Evolutionary conservation across 2,797 vertebrate species (phyloP).

Genomic region (Clamator glandarius): DNA sequence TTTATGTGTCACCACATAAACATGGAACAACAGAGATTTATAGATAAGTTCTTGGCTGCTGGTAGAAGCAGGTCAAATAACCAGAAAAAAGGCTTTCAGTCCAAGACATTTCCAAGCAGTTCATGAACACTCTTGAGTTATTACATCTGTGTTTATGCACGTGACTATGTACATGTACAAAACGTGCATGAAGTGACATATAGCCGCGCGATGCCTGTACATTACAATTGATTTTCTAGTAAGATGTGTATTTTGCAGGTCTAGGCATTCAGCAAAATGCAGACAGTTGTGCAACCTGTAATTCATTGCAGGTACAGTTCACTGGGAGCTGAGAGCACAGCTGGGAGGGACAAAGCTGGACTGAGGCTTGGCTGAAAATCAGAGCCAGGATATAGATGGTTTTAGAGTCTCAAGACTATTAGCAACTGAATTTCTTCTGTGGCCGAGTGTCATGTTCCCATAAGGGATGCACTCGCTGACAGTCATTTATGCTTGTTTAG

Average conservation of each 20-base stretch:
- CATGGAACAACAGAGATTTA: constrained; percentile 58
- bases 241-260: neutral
- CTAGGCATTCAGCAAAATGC: neutral
- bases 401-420: neutral
- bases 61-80: constrained; percentile 55
- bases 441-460: neutral
- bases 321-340: neutral
- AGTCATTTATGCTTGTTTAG: neutral
- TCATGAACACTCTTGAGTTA: neutral
- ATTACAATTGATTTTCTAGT: neutral
- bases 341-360: neutral
- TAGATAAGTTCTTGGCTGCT: constrained; percentile 59
- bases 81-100: constrained; percentile 43
- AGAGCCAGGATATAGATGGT: neutral
- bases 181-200: neutral
- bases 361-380: neutral
- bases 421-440: neutral
- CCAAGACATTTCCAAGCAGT: constrained; percentile 17
- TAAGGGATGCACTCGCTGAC: neutral
- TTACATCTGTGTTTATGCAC: neutral
- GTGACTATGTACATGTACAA: neutral
- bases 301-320: neutral
- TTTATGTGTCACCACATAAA: constrained; percentile 46
- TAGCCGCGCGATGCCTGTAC: neutral
- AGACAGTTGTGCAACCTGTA: neutral